Evolutionary conservation across 2,797 vertebrate genomes (phyloP).

Genomic region (Onychomys torridus): DNA sequence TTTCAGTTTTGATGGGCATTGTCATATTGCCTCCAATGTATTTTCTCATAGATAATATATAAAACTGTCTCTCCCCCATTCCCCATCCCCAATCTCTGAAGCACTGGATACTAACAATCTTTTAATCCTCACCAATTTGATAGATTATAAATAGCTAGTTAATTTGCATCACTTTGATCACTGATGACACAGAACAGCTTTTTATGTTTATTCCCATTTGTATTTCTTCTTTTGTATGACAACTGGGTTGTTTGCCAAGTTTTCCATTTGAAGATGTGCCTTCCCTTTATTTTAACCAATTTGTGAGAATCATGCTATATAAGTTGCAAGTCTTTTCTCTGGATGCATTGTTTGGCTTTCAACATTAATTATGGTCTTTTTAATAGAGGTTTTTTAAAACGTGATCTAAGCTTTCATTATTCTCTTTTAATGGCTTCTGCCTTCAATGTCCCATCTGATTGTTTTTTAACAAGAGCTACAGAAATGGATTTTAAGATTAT

Average conservation of each 20-base stretch:
- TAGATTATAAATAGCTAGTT: constrained; percentile 56
- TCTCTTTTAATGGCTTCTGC: constrained; percentile 67
- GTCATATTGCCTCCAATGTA: constrained; percentile 42
- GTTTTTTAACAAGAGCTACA: constrained; percentile 68
- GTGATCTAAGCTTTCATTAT: constrained; percentile 67
- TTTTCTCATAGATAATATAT: constrained; percentile 39
- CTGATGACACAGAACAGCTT: constrained; percentile 33
- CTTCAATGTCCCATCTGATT: constrained; percentile 66
- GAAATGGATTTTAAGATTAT: constrained; percentile 76
- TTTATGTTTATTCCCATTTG: constrained; percentile 65
- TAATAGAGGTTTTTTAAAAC: constrained; percentile 45
- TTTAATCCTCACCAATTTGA: constrained; percentile 21
- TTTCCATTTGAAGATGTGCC: constrained; percentile 56
- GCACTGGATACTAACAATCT: constrained; percentile 35
- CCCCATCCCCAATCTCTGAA: not conserved
- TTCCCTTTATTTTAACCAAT: constrained; percentile 68
- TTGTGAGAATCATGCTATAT: constrained; percentile 48
- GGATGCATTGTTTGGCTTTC: constrained; percentile 56
- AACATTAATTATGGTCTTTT: constrained; percentile 58
- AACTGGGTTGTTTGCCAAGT: constrained; percentile 21
- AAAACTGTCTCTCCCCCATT: not conserved
- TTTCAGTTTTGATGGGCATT: constrained; percentile 59
- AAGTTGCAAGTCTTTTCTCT: constrained; percentile 49
- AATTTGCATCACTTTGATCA: constrained; percentile 64
- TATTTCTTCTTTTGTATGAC: constrained; percentile 66